Percentiles rank a stretch among this genome's conserved stretches.
Evolutionary conservation across 1,140 invertebrate genomes (phyloP).

Genomic region (Eumeta japonica): DNA sequence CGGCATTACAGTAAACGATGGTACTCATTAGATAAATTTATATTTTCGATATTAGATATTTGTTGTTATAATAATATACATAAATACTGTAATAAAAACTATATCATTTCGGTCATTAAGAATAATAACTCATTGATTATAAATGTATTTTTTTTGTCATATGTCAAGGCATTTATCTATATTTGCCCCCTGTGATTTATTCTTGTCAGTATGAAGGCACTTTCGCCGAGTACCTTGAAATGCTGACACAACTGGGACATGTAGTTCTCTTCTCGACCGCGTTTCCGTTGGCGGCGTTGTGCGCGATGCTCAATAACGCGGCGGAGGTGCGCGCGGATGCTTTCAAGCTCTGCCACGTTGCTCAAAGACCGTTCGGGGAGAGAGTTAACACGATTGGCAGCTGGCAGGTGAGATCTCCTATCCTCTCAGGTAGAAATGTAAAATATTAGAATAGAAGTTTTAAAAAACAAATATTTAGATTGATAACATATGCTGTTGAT

Average conservation of each 20-base stretch:
- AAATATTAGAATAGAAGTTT: conserved; percentile 11
- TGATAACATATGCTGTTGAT: conserved; percentile 22
- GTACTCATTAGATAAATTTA: too few species aligned
- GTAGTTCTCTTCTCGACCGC: conserved; percentile 95
- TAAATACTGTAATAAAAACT: not conserved
- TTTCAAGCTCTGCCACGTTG: conserved; percentile 93
- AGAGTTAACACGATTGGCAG: conserved; percentile 92
- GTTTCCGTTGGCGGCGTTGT: conserved; percentile 91
- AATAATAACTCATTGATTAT: not conserved
- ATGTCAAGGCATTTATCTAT: not conserved
- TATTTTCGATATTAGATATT: too few species aligned
- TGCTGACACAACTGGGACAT: conserved; percentile 96
- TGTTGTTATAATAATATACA: too few species aligned
- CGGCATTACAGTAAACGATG: too few species aligned
- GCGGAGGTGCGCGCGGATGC: conserved; percentile 93
- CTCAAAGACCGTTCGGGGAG: conserved; percentile 89
- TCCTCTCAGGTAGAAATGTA: conserved; percentile 5
- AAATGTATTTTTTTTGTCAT: not conserved
- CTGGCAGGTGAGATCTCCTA: conserved; percentile 77
- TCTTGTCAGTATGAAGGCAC: conserved; percentile 80
- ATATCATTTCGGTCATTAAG: too few species aligned
- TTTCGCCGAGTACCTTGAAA: conserved; percentile 95
- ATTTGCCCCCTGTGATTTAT: not conserved
- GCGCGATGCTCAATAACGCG: conserved; percentile 91
- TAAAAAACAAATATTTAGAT: too few species aligned